phyloP scores from a whole-genome alignment of 2,888 invertebrate species.

The Agriopis aurantiaria region DNA sequence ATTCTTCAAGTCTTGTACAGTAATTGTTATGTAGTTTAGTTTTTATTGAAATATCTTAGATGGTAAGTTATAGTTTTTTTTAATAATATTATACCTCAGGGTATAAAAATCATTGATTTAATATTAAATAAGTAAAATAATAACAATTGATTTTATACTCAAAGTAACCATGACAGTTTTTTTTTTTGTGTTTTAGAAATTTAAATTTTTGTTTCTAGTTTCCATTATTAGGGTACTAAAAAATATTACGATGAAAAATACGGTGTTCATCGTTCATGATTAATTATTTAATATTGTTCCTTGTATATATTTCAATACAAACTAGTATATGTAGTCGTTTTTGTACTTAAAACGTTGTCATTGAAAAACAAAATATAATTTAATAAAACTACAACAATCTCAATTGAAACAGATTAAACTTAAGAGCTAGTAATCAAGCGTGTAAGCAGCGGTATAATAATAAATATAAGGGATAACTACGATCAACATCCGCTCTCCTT shows the following conservation, averaged over 20 bases:
- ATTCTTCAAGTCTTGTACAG: constrained; percentile 59
- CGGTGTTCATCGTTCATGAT: neutral
- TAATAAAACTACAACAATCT: neutral
- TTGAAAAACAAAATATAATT: neutral
- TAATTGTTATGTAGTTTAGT: constrained; percentile 74
- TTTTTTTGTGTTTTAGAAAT: neutral
- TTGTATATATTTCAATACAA: neutral
- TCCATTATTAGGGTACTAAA: neutral
- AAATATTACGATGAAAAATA: no score
- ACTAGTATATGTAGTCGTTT: neutral
- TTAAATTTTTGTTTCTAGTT: neutral
- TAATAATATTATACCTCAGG: neutral
- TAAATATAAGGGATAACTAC: neutral
- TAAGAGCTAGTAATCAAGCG: no score
- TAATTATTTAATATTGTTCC: neutral
- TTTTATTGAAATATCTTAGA: constrained; percentile 39
- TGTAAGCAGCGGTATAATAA: neutral
- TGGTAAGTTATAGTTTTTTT: constrained; percentile 23
- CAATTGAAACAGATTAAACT: no score
- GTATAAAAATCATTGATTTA: constrained; percentile 1
- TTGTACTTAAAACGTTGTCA: neutral
- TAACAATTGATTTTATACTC: constrained; percentile 10
- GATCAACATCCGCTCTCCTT: neutral
- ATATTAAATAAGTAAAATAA: neutral
- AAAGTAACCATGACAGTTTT: constrained; percentile 2